A percentile compares a stretch with the other conserved stretches of the same genome.
Conservation (phyloP, 1,140 invertebrate species). For the Pomacea maculata region DNA sequence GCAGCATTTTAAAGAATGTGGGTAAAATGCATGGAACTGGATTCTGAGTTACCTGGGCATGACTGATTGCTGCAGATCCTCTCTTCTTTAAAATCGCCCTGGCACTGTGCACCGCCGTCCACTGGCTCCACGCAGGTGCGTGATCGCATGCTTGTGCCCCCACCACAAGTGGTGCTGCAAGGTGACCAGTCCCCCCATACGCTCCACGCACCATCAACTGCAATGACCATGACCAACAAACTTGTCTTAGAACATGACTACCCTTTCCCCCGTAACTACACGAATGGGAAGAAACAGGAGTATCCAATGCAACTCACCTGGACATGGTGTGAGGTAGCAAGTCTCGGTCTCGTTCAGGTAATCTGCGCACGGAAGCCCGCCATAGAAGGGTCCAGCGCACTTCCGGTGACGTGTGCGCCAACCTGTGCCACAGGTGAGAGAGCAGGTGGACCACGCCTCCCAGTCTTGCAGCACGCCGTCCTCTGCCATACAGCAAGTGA, state of each 20-base stretch:
- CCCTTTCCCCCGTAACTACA: no score
- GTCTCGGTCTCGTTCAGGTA: slow-evolving; percentile 17
- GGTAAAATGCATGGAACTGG: no score
- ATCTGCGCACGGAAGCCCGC: slow-evolving; percentile 69
- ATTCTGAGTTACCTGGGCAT: slow-evolving; percentile 38
- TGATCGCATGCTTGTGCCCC: slow-evolving; percentile 37
- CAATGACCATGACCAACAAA: neutral
- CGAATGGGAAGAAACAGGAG: neutral
- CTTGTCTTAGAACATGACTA: neutral
- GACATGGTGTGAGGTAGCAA: slow-evolving; percentile 18
- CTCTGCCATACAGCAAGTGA: neutral
- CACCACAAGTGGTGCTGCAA: slow-evolving; percentile 51
- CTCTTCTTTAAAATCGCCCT: slow-evolving; percentile 31
- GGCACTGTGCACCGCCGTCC: slow-evolving; percentile 49
- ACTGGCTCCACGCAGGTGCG: slow-evolving; percentile 41
- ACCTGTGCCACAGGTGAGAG: slow-evolving; percentile 10
- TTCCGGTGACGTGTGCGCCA: slow-evolving; percentile 50
- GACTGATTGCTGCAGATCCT: slow-evolving; percentile 38
- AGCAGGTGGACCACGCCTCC: neutral
- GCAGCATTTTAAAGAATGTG: no score
- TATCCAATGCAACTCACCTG: slow-evolving; percentile 2
- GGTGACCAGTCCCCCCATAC: slow-evolving; percentile 37
- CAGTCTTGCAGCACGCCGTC: slow-evolving; percentile 14
- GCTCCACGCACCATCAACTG: slow-evolving; percentile 48
- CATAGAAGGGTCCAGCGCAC: slow-evolving; percentile 70